Evolutionary conservation across 2,888 invertebrate species (phyloP).

Genomic region (Drosophila setosimentum): DNA sequence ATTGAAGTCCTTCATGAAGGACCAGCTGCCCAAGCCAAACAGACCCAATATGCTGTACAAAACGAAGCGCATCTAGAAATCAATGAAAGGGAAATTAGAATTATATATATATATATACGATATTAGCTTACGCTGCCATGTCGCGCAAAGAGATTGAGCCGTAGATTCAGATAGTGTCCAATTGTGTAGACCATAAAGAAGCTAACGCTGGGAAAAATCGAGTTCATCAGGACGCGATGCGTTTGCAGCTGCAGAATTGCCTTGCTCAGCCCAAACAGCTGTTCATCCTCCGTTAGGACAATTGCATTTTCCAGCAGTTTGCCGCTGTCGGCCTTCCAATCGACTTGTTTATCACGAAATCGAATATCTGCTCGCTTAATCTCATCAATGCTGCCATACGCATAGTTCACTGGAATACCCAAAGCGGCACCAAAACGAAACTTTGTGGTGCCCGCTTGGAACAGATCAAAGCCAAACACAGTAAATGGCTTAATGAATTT

Average conservation of each 20-base stretch:
- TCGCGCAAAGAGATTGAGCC: conserved; percentile 86
- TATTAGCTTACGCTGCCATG: conserved; percentile 85
- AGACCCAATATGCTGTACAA: conserved; percentile 87
- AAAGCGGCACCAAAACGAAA: conserved; percentile 88
- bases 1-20: conserved; percentile 88
- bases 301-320: conserved; percentile 88
- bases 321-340: conserved; percentile 89
- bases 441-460: conserved; percentile 88
- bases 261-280: conserved; percentile 92
- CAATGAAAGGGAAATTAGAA: no score
- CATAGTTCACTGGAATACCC: conserved; percentile 91
- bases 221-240: conserved; percentile 87
- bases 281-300: conserved; percentile 91
- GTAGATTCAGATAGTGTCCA: conserved; percentile 86
- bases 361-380: conserved; percentile 87
- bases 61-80: conserved; percentile 80
- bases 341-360: conserved; percentile 88
- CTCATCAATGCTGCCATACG: conserved; percentile 86
- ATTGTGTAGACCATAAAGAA: conserved; percentile 86
- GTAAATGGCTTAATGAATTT: conserved; percentile 88
- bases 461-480: conserved; percentile 90
- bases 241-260: conserved; percentile 89
- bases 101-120: neutral
- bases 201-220: conserved; percentile 86
- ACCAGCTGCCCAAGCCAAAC: conserved; percentile 88